Conservation (phyloP, 2,888 invertebrate species). For the Pseudococcus jackbeardsleyi region DNA sequence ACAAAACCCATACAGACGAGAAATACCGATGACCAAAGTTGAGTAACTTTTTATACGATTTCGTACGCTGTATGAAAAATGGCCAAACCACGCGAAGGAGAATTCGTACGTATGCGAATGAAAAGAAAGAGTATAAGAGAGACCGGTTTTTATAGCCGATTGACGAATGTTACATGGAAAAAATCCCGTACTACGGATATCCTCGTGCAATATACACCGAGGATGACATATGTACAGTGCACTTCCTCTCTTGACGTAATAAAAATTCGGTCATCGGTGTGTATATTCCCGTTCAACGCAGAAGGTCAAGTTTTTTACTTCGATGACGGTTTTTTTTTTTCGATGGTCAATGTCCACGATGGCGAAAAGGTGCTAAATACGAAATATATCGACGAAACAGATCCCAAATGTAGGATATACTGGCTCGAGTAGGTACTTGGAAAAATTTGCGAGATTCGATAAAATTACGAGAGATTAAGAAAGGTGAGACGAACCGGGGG, state of each 20-base stretch:
- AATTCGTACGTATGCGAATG: background rate
- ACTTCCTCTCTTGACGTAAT: conserved; percentile 20
- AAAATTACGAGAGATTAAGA: background rate
- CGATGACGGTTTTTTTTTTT: background rate
- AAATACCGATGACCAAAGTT: background rate
- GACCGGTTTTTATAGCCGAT: background rate
- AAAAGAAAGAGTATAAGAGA: background rate
- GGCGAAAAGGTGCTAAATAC: background rate
- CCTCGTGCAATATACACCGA: background rate
- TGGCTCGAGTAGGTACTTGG: background rate
- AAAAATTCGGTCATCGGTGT: conserved; percentile 18
- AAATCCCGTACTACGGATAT: conserved; percentile 2
- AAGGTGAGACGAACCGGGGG: background rate
- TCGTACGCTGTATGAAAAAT: background rate
- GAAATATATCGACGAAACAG: background rate
- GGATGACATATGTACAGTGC: background rate
- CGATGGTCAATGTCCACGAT: conserved; percentile 9
- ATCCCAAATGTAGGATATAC: too few species aligned
- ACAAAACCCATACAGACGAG: background rate
- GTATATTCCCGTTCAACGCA: background rate
- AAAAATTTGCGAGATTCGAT: background rate
- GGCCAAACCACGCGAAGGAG: background rate
- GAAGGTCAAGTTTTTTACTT: background rate
- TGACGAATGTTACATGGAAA: background rate
- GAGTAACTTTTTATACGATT: background rate